Evolutionary conservation across 2,113 vertebrate genomes (phyloP).

Genomic region (Ceyx melanurus): DNA sequence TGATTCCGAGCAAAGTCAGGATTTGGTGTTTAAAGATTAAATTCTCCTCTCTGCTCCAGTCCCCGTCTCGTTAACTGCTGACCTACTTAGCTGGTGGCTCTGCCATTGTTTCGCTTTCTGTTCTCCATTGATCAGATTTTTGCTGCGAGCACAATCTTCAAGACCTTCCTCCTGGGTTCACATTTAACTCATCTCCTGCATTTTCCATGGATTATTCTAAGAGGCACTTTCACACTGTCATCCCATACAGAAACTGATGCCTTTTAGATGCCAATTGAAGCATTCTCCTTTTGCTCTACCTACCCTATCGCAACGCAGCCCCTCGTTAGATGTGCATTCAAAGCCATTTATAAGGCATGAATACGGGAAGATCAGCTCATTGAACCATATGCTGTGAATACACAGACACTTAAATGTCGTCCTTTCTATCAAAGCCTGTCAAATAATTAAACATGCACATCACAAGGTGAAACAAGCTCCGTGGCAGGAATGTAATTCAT

Average conservation of each 20-base stretch:
- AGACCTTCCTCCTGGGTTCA: slow-evolving; percentile 62
- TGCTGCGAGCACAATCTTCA: slow-evolving; percentile 57
- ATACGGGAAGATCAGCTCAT: slow-evolving; percentile 66
- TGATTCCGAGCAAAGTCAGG: neutral
- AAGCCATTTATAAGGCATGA: slow-evolving; percentile 51
- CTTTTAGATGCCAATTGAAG: slow-evolving; percentile 60
- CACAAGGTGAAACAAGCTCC: neutral
- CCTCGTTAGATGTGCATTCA: slow-evolving; percentile 51
- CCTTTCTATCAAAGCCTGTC: neutral
- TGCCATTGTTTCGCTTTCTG: slow-evolving; percentile 34
- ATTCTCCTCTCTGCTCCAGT: slow-evolving; percentile 11
- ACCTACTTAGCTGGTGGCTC: slow-evolving; percentile 65
- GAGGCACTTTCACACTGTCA: slow-evolving; percentile 34
- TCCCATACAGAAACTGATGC: slow-evolving; percentile 16
- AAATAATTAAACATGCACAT: slow-evolving; percentile 24
- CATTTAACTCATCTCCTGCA: slow-evolving; percentile 46
- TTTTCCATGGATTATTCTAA: slow-evolving; percentile 56
- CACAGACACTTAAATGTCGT: neutral
- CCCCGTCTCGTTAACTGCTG: slow-evolving; percentile 57
- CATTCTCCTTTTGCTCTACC: neutral
- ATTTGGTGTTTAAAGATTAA: slow-evolving; percentile 39
- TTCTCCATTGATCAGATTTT: slow-evolving; percentile 66
- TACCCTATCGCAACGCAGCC: slow-evolving; percentile 18
- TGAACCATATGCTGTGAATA: slow-evolving; percentile 35
- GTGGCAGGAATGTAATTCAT: neutral